Evolutionary conservation across 1,140 invertebrate species (phyloP), one percentile per base, ranked within the genome.

Genomic region (Ips nitidus): DNA sequence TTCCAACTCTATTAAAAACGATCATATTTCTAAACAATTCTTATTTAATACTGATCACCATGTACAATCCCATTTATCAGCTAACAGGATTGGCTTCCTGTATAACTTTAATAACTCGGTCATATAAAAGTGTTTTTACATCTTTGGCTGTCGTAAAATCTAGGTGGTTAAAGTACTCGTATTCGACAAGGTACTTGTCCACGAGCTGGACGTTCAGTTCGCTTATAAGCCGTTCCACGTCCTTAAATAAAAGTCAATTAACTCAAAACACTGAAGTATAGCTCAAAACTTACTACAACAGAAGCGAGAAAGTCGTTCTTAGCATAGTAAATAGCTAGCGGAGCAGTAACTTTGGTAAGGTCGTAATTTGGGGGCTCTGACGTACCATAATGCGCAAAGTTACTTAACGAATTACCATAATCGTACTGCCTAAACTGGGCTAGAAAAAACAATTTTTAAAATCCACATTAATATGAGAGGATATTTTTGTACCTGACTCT

Each of bases 81-180:
- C n/a, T 56, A 2, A 50, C n/a, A 3, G 61, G 64, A 8, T 36
- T 57, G 8, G 4, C 6, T 43, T 67, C 38, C 43, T 47, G 5
- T n/a, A 68, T 52, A 7, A 61, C 5, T 8, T 50, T 38, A 8
- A 74, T 62, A 7, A 74, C 52, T 41, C 45, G 47, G 36, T 71
- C 63, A 52, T 71, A 74, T 2, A 74, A 41, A 8, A 73, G 43
- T 8, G 6, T 61, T 37, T 69, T 52, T 4, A 66, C 63, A 58
- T 75, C 41, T 57, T 69, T 73, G n/a, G 67, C 71, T 4, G 50
- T 45, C 2, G 73, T 43, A 45, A 75, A 75, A 56, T 75, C 73
- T 22, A 71, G 47, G 68, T 75, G 73, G 43, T 73, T 73, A 55
- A 71, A 73, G 3, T n/a, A 56, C 47, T 71, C 66, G 38, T 64